Percentiles rank a stretch among this genome's conserved stretches.
These are phyloP conservation scores for Casuarius casuarius DNA, from an alignment of 2,113 vertebrate genomes.

Conservation along the genomic window DNA sequence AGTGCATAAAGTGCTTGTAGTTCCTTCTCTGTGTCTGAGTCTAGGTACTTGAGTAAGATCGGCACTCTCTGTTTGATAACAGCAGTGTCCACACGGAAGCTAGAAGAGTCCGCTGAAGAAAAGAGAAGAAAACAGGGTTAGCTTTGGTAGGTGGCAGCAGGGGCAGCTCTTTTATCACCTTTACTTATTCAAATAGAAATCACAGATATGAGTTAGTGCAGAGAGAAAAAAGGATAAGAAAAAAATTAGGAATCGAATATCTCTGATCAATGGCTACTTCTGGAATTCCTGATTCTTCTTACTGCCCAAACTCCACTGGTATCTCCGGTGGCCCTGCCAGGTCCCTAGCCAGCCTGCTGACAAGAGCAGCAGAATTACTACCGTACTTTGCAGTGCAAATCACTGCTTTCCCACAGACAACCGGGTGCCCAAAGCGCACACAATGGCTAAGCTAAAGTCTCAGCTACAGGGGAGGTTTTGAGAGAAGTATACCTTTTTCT, in stretches of 20 bases:
- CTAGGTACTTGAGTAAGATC: constrained; percentile 98
- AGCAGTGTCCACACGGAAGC: constrained; percentile 92
- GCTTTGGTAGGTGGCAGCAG: background rate
- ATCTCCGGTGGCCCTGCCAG: background rate
- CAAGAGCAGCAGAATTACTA: rapidly evolving
- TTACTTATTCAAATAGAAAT: background rate
- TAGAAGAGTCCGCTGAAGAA: constrained; percentile 86
- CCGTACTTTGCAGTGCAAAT: background rate
- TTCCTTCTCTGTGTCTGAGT: constrained; percentile 97
- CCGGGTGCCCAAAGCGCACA: background rate
- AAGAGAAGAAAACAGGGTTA: constrained; percentile 35
- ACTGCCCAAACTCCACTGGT: background rate
- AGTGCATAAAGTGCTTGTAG: constrained; percentile 99
- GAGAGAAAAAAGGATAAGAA: background rate
- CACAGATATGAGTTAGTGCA: background rate
- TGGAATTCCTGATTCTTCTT: background rate
- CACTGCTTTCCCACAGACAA: background rate
- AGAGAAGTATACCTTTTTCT: background rate
- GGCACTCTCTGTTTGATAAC: constrained; percentile 96
- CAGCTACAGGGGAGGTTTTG: background rate
- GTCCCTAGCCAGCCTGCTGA: background rate
- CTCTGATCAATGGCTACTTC: background rate
- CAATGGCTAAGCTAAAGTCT: background rate
- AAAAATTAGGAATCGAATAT: background rate
- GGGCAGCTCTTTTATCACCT: rapidly evolving